These are phyloP conservation scores for Platyscapa corneri DNA, from an alignment of 1,140 invertebrate genomes.

Conservation along the genomic window DNA sequence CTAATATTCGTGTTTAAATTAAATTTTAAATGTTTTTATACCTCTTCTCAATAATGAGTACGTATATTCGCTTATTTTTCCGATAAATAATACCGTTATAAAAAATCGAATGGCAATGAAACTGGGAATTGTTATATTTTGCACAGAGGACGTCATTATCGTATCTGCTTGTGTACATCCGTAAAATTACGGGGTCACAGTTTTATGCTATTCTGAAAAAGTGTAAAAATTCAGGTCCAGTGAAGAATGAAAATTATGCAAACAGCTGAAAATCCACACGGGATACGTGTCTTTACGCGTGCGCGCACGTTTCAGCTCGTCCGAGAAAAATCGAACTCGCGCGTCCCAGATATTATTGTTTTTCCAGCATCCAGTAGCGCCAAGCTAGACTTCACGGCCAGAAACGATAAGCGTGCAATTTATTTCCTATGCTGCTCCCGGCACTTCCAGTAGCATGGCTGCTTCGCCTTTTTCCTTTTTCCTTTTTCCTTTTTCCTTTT, in stretches of 20 bases:
- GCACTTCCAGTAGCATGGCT: neutral
- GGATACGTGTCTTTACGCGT: neutral
- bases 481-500: neutral
- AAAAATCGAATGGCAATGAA: no score
- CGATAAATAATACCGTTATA: neutral
- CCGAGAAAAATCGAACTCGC: slow-evolving; percentile 39
- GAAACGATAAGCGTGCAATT: slow-evolving; percentile 46
- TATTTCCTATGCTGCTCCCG: slow-evolving; percentile 31
- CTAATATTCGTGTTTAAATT: no score
- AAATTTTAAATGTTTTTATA: no score
- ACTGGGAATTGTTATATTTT: neutral
- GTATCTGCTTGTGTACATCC: neutral
- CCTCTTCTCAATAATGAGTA: neutral
- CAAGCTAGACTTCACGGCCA: slow-evolving; percentile 30
- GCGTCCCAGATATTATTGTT: slow-evolving; percentile 49
- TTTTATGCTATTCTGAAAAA: neutral
- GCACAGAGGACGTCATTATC: neutral
- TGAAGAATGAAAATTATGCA: slow-evolving; percentile 34
- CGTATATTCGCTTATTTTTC: neutral
- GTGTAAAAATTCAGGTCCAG: neutral
- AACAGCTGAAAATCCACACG: neutral
- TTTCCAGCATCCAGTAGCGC: slow-evolving; percentile 14
- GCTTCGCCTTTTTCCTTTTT: neutral
- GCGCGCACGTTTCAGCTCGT: neutral
- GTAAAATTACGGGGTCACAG: neutral